Evolutionary conservation across 2,797 vertebrate species (phyloP).

Genomic region (Petrocephalus sullivani): DNA sequence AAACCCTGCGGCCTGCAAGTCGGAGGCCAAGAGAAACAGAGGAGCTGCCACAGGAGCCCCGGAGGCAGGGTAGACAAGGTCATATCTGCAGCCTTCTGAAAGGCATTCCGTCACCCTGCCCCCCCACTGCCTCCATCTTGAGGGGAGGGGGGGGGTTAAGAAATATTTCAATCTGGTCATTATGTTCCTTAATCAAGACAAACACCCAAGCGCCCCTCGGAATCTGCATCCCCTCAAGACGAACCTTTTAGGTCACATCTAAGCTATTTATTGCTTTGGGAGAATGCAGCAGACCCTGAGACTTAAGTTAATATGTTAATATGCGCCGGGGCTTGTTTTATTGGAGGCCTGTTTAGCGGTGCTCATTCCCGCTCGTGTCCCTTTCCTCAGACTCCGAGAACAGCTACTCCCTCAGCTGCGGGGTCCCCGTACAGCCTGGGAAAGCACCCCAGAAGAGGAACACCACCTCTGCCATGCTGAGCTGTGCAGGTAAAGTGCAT

Average conservation of each 20-base stretch:
- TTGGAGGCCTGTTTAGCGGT: not conserved
- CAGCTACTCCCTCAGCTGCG: slow-evolving; percentile 87
- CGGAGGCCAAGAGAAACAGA: slow-evolving; percentile 46
- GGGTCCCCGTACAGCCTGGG: slow-evolving; percentile 66
- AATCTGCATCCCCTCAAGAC: not conserved
- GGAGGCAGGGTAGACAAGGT: slow-evolving; percentile 27
- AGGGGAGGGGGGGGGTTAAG: not conserved
- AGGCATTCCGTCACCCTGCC: slow-evolving; percentile 31
- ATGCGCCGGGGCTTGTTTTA: slow-evolving; percentile 22
- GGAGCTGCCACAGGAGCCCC: slow-evolving; percentile 31
- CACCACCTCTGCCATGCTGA: slow-evolving; percentile 46
- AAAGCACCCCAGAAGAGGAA: slow-evolving; percentile 70
- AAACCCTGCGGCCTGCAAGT: slow-evolving; percentile 6
- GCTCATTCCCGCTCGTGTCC: slow-evolving; percentile 11
- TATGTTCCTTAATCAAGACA: slow-evolving; percentile 6
- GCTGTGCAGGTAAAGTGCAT: slow-evolving; percentile 67
- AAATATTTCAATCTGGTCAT: slow-evolving; percentile 14
- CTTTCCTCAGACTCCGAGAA: slow-evolving; percentile 77
- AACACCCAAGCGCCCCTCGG: not conserved
- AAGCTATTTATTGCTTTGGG: not conserved
- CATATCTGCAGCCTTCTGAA: slow-evolving; percentile 30
- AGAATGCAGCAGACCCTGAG: not conserved
- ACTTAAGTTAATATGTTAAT: not conserved
- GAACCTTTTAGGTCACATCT: not conserved
- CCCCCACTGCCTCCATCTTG: not conserved